A percentile compares a stretch with the other conserved stretches of the same genome.
phyloP scores from a whole-genome alignment of 2,113 vertebrate genomes.

The Pungitius pungitius region DNA sequence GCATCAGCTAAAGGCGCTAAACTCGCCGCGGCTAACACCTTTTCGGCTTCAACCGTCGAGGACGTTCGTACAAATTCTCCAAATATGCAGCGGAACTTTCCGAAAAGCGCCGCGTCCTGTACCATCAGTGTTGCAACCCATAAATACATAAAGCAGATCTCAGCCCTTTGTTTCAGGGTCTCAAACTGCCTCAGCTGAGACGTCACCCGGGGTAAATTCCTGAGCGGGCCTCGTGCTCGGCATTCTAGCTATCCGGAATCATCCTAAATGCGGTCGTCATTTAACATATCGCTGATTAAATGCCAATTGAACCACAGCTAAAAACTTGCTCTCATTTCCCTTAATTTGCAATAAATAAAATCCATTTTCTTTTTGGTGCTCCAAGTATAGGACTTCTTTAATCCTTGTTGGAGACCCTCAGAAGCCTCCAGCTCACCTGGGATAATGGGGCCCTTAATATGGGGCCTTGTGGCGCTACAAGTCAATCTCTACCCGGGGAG shows the following conservation, averaged over 20 bases:
- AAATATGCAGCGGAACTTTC: no score
- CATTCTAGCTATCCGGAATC: conserved; percentile 5
- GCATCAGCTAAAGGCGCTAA: not conserved
- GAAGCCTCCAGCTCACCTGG: conserved; percentile 29
- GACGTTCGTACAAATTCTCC: not conserved
- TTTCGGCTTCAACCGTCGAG: not conserved
- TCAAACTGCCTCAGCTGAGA: not conserved
- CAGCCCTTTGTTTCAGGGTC: not conserved
- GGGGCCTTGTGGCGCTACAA: conserved; percentile 9
- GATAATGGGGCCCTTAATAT: conserved; percentile 6
- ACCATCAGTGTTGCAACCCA: not conserved
- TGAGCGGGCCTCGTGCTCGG: not conserved
- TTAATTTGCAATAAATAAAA: conserved; percentile 19
- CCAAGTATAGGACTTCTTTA: conserved; percentile 25
- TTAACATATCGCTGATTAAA: not conserved
- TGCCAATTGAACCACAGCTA: not conserved
- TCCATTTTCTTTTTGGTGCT: conserved; percentile 18
- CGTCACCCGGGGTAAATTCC: not conserved
- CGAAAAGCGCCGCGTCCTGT: not conserved
- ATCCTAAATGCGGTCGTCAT: not conserved
- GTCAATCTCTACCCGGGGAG: not conserved
- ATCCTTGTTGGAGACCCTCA: conserved; percentile 41
- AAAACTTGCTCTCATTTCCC: no score
- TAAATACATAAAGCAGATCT: not conserved
- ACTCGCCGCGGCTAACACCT: not conserved